Percentiles rank a stretch among this genome's conserved stretches.
Evolutionary conservation across 2,113 vertebrate species (phyloP).

Genomic region (Larimichthys crocea): DNA sequence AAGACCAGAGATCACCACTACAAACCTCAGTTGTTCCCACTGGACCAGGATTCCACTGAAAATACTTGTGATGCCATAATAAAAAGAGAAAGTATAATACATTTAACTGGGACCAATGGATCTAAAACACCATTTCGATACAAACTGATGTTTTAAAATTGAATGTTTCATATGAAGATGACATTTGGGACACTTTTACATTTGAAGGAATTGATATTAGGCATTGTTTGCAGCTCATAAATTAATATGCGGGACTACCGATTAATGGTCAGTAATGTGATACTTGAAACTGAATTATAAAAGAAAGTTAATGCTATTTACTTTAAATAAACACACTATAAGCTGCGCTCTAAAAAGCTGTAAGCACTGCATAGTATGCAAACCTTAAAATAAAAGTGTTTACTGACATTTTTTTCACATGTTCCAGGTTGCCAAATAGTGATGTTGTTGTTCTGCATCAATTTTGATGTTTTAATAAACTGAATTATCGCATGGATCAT

Average conservation of each 20-base stretch:
- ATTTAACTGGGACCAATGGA: slow-evolving; percentile 69
- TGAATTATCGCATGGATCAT: slow-evolving; percentile 74
- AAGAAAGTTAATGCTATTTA: slow-evolving; percentile 25
- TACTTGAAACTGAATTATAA: slow-evolving; percentile 40
- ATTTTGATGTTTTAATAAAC: slow-evolving; percentile 80
- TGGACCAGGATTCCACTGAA: slow-evolving; percentile 57
- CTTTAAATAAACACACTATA: background rate
- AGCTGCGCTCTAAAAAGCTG: slow-evolving; percentile 39
- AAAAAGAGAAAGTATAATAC: slow-evolving; percentile 25
- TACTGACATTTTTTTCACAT: slow-evolving; percentile 67
- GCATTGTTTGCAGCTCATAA: slow-evolving; percentile 52
- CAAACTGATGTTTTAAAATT: slow-evolving; percentile 49
- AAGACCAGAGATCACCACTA: slow-evolving; percentile 51
- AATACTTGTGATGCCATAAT: slow-evolving; percentile 53
- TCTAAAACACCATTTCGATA: slow-evolving; percentile 34
- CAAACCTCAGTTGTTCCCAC: slow-evolving; percentile 64
- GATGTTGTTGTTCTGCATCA: slow-evolving; percentile 63
- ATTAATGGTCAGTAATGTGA: slow-evolving; percentile 50
- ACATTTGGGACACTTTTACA: slow-evolving; percentile 43
- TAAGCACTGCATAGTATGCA: slow-evolving; percentile 39
- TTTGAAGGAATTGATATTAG: slow-evolving; percentile 33
- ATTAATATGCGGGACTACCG: slow-evolving; percentile 21
- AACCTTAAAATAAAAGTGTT: slow-evolving; percentile 58
- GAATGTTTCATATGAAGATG: slow-evolving; percentile 67
- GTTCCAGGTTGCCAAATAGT: slow-evolving; percentile 79